phyloP scores from a whole-genome alignment of 2,113 vertebrate species.

The Gobius niger region DNA sequence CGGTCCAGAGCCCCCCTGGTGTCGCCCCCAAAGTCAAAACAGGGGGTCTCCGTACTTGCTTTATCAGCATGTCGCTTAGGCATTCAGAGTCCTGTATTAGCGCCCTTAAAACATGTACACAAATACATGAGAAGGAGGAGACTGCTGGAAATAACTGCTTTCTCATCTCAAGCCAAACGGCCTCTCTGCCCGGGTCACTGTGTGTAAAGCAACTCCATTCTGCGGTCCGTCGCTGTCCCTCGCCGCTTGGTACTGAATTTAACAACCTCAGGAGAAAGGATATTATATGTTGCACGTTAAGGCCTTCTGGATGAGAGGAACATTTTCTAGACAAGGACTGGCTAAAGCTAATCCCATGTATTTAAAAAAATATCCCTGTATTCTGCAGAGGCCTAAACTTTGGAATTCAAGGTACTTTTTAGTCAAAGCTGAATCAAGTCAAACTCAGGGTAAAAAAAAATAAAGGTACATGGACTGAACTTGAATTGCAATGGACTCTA shows the following conservation, averaged over 20 bases:
- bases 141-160: slow-evolving; percentile 61
- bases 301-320: too few species aligned
- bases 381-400: too few species aligned
- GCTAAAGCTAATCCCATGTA: too few species aligned
- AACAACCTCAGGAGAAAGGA: too few species aligned
- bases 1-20: slow-evolving; percentile 38
- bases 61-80: slow-evolving; percentile 61
- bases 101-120: slow-evolving; percentile 58
- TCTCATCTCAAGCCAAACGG: slow-evolving; percentile 66
- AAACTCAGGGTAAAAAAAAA: too few species aligned
- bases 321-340: too few species aligned
- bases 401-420: too few species aligned
- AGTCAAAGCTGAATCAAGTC: too few species aligned
- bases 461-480: too few species aligned
- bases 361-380: too few species aligned
- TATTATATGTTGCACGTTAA: too few species aligned
- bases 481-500: too few species aligned
- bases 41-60: slow-evolving; percentile 51
- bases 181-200: slow-evolving; percentile 56
- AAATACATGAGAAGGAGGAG: slow-evolving; percentile 58
- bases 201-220: slow-evolving; percentile 49
- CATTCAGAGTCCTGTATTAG: slow-evolving; percentile 47
- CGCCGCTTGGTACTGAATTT: not conserved
- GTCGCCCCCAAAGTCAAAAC: slow-evolving; percentile 30
- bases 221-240: not conserved